Conservation (phyloP, 2,113 vertebrate species). For the Empidonax alnorum region DNA sequence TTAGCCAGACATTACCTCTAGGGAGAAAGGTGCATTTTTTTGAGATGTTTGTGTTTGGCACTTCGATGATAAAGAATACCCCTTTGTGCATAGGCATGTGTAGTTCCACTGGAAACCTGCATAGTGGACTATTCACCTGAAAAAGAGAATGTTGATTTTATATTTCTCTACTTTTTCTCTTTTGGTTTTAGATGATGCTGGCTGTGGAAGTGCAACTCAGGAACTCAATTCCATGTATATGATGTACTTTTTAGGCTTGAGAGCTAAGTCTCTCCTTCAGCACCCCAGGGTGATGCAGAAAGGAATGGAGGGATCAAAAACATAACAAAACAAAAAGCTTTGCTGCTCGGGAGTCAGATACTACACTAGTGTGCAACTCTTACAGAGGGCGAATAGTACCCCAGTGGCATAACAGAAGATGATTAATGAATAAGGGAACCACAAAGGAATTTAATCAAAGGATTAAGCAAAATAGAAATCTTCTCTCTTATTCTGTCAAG, state of each 20-base stretch:
- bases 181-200: not conserved
- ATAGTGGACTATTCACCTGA: not conserved
- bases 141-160: not conserved
- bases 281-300: not conserved
- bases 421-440: not conserved
- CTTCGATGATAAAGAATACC: not conserved
- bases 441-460: not conserved
- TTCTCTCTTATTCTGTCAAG: not conserved
- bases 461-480: not conserved
- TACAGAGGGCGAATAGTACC: not conserved
- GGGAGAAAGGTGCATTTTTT: not conserved
- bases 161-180: not conserved
- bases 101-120: not conserved
- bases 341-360: not conserved
- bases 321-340: not conserved
- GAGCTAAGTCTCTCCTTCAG: not conserved
- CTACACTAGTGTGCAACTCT: not conserved
- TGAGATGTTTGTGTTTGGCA: constrained; percentile 14
- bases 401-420: not conserved
- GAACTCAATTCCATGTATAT: not conserved
- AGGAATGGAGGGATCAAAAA: not conserved
- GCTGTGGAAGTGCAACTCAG: not conserved
- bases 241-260: not conserved
- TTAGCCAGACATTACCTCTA: constrained; percentile 40
- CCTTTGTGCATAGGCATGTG: not conserved